Evolutionary conservation across 2,888 invertebrate genomes (phyloP), one percentile per base, ranked within the genome.

Genomic region (Dysmachus trigonus): DNA sequence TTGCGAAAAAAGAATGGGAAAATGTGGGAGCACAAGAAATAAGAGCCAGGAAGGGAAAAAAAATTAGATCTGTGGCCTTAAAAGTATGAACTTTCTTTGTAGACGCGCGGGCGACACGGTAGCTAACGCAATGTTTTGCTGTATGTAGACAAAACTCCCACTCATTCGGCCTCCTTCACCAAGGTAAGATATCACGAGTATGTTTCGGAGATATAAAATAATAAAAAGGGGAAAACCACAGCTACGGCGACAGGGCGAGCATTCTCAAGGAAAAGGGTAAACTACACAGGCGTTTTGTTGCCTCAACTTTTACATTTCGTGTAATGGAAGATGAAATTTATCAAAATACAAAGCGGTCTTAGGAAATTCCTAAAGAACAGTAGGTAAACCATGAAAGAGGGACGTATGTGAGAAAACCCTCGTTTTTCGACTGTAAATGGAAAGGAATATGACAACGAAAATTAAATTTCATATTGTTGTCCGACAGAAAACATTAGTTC

Each of bases 241-340:
- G n/a, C 13, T n/a, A 77, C 30, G 77, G 47, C 22, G 47, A 77
- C 41, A 51, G 30, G 47, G 30, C 10, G 47, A 77, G 47, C 27
- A 35, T 41, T 51, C 8, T 77, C 15, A 15, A 15, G 62, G 30
- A 77, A 77, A 47, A 77, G 47, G 41, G 77, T 77, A 47, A 77
- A 77, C 62, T 53, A 41, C 76, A 47, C 47, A 10, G 27, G 7
- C n/a, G 35, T 74, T 35, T 33, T 74, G n/a, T 35, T 35, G 35
- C 47, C 41, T 77, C 47, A 51, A 77, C 77, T 77, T 77, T 41
- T 15, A 77, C 51, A 47, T 77, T 77, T 77, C 30, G 47, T 30
- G 77, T 47, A 77, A 77, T 77, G 47, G 47, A 51, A 77, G 27
- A 7, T 77, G 77, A 77, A 77, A 77, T 30, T 41, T 77, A 77